Percentiles rank a stretch among this genome's conserved stretches.
These are phyloP conservation scores for Germaria angustata DNA, from an alignment of 2,888 invertebrate genomes.

Conservation along the genomic window DNA sequence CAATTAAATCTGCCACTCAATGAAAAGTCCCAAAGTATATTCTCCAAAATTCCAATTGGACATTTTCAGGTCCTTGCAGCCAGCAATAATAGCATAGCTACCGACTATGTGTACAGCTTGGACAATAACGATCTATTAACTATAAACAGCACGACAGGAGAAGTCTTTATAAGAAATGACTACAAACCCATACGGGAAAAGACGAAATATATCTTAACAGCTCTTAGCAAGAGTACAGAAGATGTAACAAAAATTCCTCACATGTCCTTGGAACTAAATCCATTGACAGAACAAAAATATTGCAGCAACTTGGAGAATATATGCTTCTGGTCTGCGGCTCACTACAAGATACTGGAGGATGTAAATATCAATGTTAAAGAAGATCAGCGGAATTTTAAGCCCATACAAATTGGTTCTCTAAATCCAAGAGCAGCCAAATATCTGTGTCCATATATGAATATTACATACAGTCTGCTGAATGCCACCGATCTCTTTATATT, in stretches of 20 bases:
- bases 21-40: conserved; percentile 77
- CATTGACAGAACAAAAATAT: conserved; percentile 73
- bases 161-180: conserved; percentile 76
- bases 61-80: conserved; percentile 76
- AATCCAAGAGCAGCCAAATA: conserved; percentile 79
- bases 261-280: conserved; percentile 75
- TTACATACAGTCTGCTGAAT: conserved; percentile 80
- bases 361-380: conserved; percentile 36
- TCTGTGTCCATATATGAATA: conserved; percentile 81
- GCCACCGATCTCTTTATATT: conserved; percentile 78
- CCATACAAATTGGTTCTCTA: conserved; percentile 78
- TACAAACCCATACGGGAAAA: conserved; percentile 71
- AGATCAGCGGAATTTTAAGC: conserved; percentile 66
- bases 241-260: conserved; percentile 71
- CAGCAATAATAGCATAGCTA: conserved; percentile 71
- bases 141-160: conserved; percentile 77
- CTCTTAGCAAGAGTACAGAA: conserved; percentile 69
- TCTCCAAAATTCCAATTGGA: conserved; percentile 78
- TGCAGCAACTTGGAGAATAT: conserved; percentile 75
- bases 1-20: conserved; percentile 77
- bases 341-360: conserved; percentile 76
- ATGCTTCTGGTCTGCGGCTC: conserved; percentile 77
- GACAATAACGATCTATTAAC: conserved; percentile 73
- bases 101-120: conserved; percentile 76
- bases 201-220: conserved; percentile 74